These are phyloP conservation scores for Megaleporinus macrocephalus DNA, from an alignment of 2,113 vertebrate species.

Conservation along the genomic window DNA sequence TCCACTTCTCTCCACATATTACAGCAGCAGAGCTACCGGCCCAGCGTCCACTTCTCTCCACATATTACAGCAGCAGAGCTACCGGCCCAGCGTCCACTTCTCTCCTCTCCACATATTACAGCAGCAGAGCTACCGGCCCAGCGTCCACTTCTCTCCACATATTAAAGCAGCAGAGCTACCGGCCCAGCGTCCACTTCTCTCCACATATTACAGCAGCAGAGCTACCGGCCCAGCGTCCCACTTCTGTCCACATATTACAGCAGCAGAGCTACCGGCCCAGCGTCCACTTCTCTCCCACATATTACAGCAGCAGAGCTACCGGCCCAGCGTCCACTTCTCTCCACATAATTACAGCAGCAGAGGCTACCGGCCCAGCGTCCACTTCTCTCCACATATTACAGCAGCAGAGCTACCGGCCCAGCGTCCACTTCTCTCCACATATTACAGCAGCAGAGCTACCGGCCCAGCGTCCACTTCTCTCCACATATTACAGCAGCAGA, in stretches of 20 bases:
- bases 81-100: too few species aligned
- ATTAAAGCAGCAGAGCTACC: slow-evolving; percentile 50
- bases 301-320: slow-evolving; percentile 48
- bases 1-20: slow-evolving; percentile 52
- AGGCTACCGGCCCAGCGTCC: too few species aligned
- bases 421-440: slow-evolving; percentile 44
- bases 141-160: slow-evolving; percentile 44
- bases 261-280: slow-evolving; percentile 43
- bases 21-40: slow-evolving; percentile 45
- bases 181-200: slow-evolving; percentile 34
- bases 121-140: slow-evolving; percentile 45
- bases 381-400: too few species aligned
- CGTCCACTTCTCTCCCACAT: slow-evolving; percentile 45
- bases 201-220: slow-evolving; percentile 57
- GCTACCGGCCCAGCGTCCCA: too few species aligned
- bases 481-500: slow-evolving; percentile 57
- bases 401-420: slow-evolving; percentile 45
- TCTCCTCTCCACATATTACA: too few species aligned
- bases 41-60: slow-evolving; percentile 30
- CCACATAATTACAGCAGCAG: slow-evolving; percentile 57
- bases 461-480: slow-evolving; percentile 34
- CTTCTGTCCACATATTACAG: too few species aligned
- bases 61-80: too few species aligned
- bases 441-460: slow-evolving; percentile 48
- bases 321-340: slow-evolving; percentile 34